Evolutionary conservation across 2,888 invertebrate genomes (phyloP), one percentile per base, ranked within the genome.

Genomic region (Ophion ellenae): DNA sequence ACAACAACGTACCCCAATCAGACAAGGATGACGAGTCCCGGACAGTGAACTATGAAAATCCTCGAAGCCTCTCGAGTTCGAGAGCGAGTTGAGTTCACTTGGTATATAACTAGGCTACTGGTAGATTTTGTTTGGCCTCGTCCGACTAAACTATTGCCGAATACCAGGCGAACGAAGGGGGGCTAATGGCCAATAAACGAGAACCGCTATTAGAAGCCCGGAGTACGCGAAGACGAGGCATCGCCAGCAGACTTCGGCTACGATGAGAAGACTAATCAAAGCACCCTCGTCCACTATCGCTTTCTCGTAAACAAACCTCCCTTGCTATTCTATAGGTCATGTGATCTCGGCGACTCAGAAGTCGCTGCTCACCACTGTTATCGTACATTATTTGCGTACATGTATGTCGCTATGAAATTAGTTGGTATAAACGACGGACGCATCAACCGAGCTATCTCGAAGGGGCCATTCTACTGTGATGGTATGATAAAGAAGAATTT

Each of bases 111-210:
- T 47, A 36, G 11, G 9, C 24, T 24, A 14, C 63, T 3, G 47
- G 20, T 81, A 53, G 17, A 80, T 63, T 53, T 73, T 64, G 59
- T 47, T 47, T 61, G 71, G 61, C 76, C 71, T 45, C 59, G 20
- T 57, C 59, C 61, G 57, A 76, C 24, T 67, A 71, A 76, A 81
- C 81, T 71, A 71, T 75, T 47, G 40, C 61, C 47, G 71, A 73
- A 76, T 64, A 73, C 64, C 24, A 64, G 66, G 59, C 47, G 47
- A 47, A 11, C 11, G 47, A 14, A 76, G 76, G 53, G 75, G 47
- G 81, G 84, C 81, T 84, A 81, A 84, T 84, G 81, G 84, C 53
- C 76, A 84, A 81, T 84, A 76, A 84, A 84, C 75, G 81, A 81
- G 81, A 76, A 84, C 64, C 71, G 40, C 63, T 64, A 81, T 84